These are phyloP conservation scores for Pseudochirops cupreus DNA, from an alignment of 2,797 vertebrate genomes.

Conservation along the genomic window DNA sequence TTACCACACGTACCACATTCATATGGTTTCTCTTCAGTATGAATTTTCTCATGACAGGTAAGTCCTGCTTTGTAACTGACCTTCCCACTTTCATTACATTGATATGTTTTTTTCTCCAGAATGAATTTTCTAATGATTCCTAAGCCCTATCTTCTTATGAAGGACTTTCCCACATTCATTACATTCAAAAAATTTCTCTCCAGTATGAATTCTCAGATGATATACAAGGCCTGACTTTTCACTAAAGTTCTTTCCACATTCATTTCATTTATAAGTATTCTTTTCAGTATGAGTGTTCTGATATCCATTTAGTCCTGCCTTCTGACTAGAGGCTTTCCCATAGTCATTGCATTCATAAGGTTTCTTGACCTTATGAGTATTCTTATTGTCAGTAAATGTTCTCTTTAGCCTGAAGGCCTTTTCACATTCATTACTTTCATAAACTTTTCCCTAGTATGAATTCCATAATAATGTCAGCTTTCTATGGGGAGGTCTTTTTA, in stretches of 20 bases:
- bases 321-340: conserved; percentile 67
- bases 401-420: conserved; percentile 53
- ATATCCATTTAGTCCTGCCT: conserved; percentile 62
- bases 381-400: conserved; percentile 44
- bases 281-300: conserved; percentile 68
- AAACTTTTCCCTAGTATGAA: conserved; percentile 52
- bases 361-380: conserved; percentile 59
- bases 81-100: neutral
- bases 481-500: conserved; percentile 18
- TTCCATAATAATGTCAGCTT: conserved; percentile 47
- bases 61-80: conserved; percentile 65
- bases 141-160: conserved; percentile 60
- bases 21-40: conserved; percentile 68
- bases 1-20: conserved; percentile 67
- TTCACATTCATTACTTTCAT: conserved; percentile 39
- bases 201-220: conserved; percentile 60
- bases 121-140: conserved; percentile 49
- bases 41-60: conserved; percentile 67
- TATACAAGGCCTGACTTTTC: conserved; percentile 54
- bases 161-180: conserved; percentile 69
- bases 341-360: conserved; percentile 62
- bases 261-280: conserved; percentile 42
- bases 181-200: too few species aligned
- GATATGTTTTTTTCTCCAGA: conserved; percentile 52
- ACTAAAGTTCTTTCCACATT: conserved; percentile 51